These are phyloP conservation scores for Somateria mollissima DNA, from an alignment of 2,797 vertebrate species.

Conservation along the genomic window DNA sequence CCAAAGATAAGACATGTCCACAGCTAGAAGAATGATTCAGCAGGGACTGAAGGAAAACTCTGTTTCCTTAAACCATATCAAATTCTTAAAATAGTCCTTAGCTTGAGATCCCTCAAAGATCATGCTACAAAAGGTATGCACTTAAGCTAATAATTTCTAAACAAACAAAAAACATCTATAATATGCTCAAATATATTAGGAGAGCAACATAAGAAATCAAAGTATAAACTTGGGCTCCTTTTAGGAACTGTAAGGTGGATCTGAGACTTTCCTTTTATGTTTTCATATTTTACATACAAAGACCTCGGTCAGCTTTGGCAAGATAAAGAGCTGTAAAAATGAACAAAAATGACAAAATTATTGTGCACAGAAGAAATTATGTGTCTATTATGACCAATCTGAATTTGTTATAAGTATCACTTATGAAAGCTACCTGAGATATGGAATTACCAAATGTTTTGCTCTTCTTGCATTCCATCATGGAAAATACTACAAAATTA, in stretches of 20 bases:
- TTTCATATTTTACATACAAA: background rate
- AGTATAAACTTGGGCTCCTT: background rate
- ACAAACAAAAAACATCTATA: background rate
- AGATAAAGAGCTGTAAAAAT: background rate
- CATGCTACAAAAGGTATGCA: background rate
- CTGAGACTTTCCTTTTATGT: background rate
- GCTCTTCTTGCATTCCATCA: background rate
- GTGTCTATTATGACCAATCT: background rate
- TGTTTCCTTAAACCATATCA: background rate
- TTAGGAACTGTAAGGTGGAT: background rate
- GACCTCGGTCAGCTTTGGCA: background rate
- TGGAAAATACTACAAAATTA: background rate
- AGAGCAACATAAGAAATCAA: background rate
- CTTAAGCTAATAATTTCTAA: background rate
- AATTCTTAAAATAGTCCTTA: background rate
- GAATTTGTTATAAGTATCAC: background rate
- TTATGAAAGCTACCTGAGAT: background rate
- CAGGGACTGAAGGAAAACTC: background rate
- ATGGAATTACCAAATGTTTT: background rate
- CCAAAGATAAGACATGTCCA: slow-evolving; percentile 24
- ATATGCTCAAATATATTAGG: background rate
- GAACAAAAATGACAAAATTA: background rate
- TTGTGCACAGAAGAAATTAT: background rate
- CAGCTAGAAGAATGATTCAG: slow-evolving; percentile 17
- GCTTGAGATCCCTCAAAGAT: background rate